Evolutionary conservation across 2,797 vertebrate genomes (phyloP).

Genomic region (Clarias platycephalus): DNA sequence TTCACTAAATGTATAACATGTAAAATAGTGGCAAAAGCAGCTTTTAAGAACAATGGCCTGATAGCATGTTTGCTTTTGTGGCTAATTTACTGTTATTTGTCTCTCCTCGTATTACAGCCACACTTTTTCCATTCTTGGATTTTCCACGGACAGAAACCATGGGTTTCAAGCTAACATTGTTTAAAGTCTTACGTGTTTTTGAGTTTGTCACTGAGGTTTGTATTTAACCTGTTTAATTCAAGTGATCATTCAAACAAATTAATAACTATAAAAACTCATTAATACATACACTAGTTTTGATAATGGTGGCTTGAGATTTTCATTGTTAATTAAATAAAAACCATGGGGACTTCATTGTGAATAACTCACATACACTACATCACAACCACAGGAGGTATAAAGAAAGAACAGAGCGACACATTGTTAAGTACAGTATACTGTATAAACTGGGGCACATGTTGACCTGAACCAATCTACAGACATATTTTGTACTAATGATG

Average conservation of each 20-base stretch:
- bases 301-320: background rate
- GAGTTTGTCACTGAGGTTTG: background rate
- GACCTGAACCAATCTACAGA: background rate
- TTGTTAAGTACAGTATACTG: background rate
- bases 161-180: background rate
- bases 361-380: background rate
- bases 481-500: background rate
- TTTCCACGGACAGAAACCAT: background rate
- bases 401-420: background rate
- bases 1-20: background rate
- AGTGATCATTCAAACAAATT: background rate
- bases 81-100: background rate
- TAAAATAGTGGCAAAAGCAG: background rate
- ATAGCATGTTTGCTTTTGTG: background rate
- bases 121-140: background rate
- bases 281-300: background rate
- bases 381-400: background rate
- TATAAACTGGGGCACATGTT: background rate
- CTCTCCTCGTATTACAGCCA: background rate
- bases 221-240: background rate
- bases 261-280: background rate
- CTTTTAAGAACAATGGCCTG: background rate
- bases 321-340: background rate
- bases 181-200: background rate
- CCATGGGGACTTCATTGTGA: background rate